phyloP scores from a whole-genome alignment of 2,797 vertebrate genomes.

The Limnodromus scolopaceus region DNA sequence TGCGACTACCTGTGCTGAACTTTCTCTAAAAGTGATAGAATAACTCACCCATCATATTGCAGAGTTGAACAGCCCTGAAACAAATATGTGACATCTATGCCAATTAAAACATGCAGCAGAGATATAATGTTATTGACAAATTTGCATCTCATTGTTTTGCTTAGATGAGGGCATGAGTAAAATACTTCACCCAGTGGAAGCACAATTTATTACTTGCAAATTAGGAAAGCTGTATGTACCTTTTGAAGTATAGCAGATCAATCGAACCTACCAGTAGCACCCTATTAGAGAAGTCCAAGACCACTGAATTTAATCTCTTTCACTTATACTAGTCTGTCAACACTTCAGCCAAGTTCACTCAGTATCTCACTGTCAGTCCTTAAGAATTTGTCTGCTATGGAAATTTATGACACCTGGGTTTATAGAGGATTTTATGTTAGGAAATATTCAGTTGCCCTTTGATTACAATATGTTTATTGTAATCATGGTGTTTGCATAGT shows the following conservation, averaged over 20 bases:
- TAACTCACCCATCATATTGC: rapidly evolving
- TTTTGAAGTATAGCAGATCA: neutral
- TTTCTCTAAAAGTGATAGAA: neutral
- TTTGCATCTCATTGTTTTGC: neutral
- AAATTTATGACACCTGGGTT: neutral
- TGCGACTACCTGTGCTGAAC: neutral
- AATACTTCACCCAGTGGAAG: neutral
- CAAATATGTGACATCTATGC: neutral
- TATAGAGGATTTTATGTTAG: neutral
- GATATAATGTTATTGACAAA: neutral
- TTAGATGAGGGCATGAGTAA: neutral
- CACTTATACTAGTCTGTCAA: neutral
- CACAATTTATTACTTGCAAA: neutral
- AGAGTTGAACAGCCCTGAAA: neutral
- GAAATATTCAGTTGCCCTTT: neutral
- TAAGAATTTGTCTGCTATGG: neutral
- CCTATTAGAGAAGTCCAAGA: neutral
- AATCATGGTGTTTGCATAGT: neutral
- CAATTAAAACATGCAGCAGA: neutral
- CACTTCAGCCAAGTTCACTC: neutral
- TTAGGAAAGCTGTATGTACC: neutral
- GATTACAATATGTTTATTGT: neutral
- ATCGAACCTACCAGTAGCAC: neutral
- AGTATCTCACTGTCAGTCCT: neutral
- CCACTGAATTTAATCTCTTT: neutral